Evolutionary conservation across 2,113 vertebrate genomes (phyloP).

Genomic region (Seriola rivoliana): DNA sequence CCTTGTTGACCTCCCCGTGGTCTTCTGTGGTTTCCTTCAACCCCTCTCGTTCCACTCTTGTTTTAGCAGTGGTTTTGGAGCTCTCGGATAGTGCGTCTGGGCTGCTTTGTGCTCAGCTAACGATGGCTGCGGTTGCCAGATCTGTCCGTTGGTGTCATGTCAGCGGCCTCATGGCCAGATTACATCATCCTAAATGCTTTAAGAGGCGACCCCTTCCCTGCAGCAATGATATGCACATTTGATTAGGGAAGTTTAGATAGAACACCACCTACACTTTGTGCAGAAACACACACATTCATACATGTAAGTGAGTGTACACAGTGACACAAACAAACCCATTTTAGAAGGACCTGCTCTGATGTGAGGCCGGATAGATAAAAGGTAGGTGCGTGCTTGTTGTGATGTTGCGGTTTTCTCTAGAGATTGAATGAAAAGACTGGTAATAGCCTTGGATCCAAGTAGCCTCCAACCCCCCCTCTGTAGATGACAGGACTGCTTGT

Average conservation of each 20-base stretch:
- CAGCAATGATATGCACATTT: slow-evolving; percentile 14
- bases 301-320: not conserved
- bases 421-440: slow-evolving; percentile 46
- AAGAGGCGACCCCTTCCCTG: not conserved
- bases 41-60: slow-evolving; percentile 35
- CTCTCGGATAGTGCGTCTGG: slow-evolving; percentile 2
- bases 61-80: slow-evolving; percentile 55
- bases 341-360: slow-evolving; percentile 26
- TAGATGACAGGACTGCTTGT: slow-evolving; percentile 51
- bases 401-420: slow-evolving; percentile 38
- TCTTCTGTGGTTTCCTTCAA: slow-evolving; percentile 34
- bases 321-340: slow-evolving; percentile 16
- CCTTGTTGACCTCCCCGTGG: slow-evolving; percentile 23
- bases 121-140: slow-evolving; percentile 38
- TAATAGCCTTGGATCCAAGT: slow-evolving; percentile 48
- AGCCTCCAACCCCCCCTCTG: slow-evolving; percentile 2
- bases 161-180: slow-evolving; percentile 37
- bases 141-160: slow-evolving; percentile 53
- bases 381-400: slow-evolving; percentile 4
- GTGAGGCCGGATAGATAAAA: slow-evolving; percentile 29
- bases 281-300: not conserved
- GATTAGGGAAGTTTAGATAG: not conserved
- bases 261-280: not conserved
- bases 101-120: slow-evolving; percentile 33
- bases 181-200: slow-evolving; percentile 55